phyloP scores from a whole-genome alignment of 2,888 invertebrate genomes.

The Bedellia somnulentella region DNA sequence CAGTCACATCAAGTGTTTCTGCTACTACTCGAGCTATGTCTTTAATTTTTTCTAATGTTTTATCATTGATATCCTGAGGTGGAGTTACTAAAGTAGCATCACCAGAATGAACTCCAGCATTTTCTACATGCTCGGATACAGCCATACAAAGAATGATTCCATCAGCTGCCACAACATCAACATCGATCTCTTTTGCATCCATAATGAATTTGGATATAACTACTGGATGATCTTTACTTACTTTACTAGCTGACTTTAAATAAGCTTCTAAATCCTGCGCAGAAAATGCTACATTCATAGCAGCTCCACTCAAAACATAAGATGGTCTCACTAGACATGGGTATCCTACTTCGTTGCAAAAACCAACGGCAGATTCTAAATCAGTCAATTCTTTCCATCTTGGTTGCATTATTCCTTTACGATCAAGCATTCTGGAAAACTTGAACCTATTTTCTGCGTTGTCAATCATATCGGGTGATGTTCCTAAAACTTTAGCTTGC shows the following conservation, averaged over 20 bases:
- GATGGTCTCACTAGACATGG: slow-evolving; percentile 97
- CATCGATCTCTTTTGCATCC: slow-evolving; percentile 98
- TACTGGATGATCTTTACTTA: slow-evolving; percentile 96
- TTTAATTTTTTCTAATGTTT: slow-evolving; percentile 89
- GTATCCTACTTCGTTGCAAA: slow-evolving; percentile 94
- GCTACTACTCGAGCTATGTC: slow-evolving; percentile 88
- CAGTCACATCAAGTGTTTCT: slow-evolving; percentile 86
- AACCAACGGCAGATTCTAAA: slow-evolving; percentile 82
- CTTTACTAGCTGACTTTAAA: slow-evolving; percentile 87
- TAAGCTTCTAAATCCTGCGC: slow-evolving; percentile 91
- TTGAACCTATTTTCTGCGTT: slow-evolving; percentile 98
- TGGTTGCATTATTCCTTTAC: slow-evolving; percentile 91
- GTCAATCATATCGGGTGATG: slow-evolving; percentile 95
- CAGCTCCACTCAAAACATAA: slow-evolving; percentile 97
- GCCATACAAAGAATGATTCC: slow-evolving; percentile 96
- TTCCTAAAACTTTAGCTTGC: slow-evolving; percentile 89
- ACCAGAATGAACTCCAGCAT: slow-evolving; percentile 98
- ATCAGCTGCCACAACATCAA: slow-evolving; percentile 95
- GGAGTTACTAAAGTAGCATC: slow-evolving; percentile 98
- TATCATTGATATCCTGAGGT: slow-evolving; percentile 92
- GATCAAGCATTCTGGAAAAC: slow-evolving; percentile 96
- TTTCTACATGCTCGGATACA: slow-evolving; percentile 96
- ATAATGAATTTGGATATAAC: slow-evolving; percentile 98
- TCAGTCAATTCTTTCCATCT: slow-evolving; percentile 96
- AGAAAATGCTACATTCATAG: slow-evolving; percentile 97